A percentile compares a stretch with the other conserved stretches of the same genome.
Evolutionary conservation across 2,888 invertebrate genomes (phyloP).

Genomic region (Orthonevra nobilis): DNA sequence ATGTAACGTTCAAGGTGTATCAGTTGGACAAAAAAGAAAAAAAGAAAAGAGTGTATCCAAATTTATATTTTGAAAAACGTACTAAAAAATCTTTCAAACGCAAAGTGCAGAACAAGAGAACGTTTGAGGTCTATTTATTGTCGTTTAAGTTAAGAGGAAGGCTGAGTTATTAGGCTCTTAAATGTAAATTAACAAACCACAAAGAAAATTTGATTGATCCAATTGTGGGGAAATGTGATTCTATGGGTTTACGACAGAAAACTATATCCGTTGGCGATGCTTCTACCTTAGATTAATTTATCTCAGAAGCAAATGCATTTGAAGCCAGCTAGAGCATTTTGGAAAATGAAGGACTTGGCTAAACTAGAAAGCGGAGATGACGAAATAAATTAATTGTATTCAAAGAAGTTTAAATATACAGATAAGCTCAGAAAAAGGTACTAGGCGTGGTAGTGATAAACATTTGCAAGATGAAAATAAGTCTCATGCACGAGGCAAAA

Average conservation of each 20-base stretch:
- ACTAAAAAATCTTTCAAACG: too few relatives aligned
- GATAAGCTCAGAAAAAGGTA: background rate
- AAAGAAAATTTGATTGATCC: background rate
- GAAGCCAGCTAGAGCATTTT: background rate
- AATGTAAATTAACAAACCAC: background rate
- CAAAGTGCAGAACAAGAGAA: too few relatives aligned
- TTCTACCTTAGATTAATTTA: background rate
- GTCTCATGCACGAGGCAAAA: background rate
- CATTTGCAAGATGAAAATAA: background rate
- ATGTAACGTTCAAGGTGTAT: too few relatives aligned
- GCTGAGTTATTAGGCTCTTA: background rate
- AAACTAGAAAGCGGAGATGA: too few relatives aligned
- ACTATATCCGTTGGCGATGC: background rate
- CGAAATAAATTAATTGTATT: background rate
- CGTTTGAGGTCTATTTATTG: too few relatives aligned
- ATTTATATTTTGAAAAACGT: too few relatives aligned
- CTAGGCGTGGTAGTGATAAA: background rate
- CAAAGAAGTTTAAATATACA: background rate
- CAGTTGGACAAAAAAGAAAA: too few relatives aligned
- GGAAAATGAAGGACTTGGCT: too few relatives aligned
- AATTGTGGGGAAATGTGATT: background rate
- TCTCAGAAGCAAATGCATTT: background rate
- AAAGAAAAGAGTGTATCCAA: too few relatives aligned
- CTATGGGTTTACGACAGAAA: background rate
- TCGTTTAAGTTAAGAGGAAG: too few relatives aligned